Evolutionary conservation across 2,113 vertebrate species (phyloP), one percentile per base, ranked within the genome.

Genomic region (Tetraodon nigroviridis): DNA sequence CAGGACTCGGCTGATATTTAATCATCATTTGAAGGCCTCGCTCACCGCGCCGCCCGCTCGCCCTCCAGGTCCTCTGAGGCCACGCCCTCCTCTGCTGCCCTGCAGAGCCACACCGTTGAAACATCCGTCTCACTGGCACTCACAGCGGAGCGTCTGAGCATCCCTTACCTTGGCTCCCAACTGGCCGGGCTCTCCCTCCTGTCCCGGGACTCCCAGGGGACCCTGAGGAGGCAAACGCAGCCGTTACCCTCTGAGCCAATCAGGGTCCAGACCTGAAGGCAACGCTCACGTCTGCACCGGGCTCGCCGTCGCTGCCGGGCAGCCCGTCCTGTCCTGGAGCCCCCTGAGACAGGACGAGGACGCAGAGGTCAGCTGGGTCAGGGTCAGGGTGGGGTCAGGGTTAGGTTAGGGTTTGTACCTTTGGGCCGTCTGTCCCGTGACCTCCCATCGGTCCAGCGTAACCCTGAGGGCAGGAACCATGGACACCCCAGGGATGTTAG

Each of bases 101-200:
- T 92, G 78, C 54, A 76, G 46, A 16, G 7, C 5, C 0, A n/a
- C 1, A 64, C 44, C 44, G 7, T 7, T 37, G 2, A 37, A 8
- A 37, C 10, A 27, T 5, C 24, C 5, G 7, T 11, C 11, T 11
- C 2, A 37, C 1, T 12, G 10, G 10, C 44, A 45, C 15, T 6
- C 15, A 45, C 1, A 45, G 44, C 5, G 5, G 44, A 45, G 16
- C 2, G 44, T 17, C 47, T 13, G 47, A 6, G 24, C 24, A 6
- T 27, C 24, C 24, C 6, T 67, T 72, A 92, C 91, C 88, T 91
- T 90, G 37, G 32, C 0, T 32, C 85, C 85, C 46, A 89, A 81
- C 40, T 5, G 1, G 19, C 89, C 84, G 0, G 80, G 82, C 14
- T 85, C 76, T 32, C 81, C 84, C 24, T 48, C 73, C 57, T 81